Evolutionary conservation across 1,140 invertebrate genomes (phyloP).

Genomic region (Calliphora vicina): DNA sequence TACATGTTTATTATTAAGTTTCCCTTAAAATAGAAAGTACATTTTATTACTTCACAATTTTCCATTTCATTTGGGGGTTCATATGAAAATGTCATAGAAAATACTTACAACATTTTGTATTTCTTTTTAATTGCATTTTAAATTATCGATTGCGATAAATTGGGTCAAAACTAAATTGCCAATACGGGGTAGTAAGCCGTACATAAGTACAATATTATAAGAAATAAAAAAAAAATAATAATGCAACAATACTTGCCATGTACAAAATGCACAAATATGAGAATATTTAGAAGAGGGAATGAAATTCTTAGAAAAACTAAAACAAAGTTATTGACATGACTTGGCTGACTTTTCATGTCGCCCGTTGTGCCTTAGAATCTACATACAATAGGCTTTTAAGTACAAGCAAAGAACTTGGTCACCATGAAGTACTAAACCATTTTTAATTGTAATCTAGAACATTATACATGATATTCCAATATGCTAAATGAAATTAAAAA

Average conservation of each 20-base stretch:
- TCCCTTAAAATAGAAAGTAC: too few relatives aligned
- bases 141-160: constrained; percentile 15
- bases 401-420: neutral
- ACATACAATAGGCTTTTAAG: neutral
- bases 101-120: neutral
- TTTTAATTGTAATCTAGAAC: too few relatives aligned
- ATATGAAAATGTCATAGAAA: too few relatives aligned
- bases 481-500: too few relatives aligned
- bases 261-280: neutral
- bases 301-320: neutral
- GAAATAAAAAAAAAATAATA: neutral
- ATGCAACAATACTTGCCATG: neutral
- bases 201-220: neutral
- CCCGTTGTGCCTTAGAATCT: neutral
- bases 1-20: too few relatives aligned
- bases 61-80: too few relatives aligned
- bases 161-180: constrained; percentile 26
- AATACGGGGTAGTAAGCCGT: neutral
- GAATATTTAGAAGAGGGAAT: neutral
- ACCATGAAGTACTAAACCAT: too few relatives aligned
- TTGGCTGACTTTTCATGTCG: neutral
- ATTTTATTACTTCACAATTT: too few relatives aligned
- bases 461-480: too few relatives aligned
- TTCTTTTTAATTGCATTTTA: constrained; percentile 11
- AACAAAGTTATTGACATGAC: neutral